Base-by-base conservation (phyloP, 2,797 vertebrate genomes). In the Centropyge bicolor region DNA sequence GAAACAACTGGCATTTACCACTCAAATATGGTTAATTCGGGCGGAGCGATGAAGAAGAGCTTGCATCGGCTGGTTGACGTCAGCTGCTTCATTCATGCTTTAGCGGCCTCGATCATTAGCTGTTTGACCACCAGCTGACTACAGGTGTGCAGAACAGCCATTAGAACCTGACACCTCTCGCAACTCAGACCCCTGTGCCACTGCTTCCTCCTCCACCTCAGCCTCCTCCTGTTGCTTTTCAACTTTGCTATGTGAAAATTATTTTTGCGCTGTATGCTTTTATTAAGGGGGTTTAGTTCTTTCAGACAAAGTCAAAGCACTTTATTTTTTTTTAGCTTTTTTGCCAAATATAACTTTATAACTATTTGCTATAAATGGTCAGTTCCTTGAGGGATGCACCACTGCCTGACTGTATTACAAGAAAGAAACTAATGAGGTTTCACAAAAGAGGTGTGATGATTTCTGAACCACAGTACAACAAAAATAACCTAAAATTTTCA, bases 361-460 rank as follows among this genome's bases (percentile, higher is more conserved):
- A 72, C 41, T 41, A 36, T 86, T 70, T 11, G 46, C 82, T 78
- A 81, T 84, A 80, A 87, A 88, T 88, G 77, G 65, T 78, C 45
- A 82, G 6, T 76, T 46, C 63, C 69, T 76, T 55, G 16, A 56
- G 65, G 64, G 70, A 74, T 76, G 35, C 60, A 36, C 65, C 36
- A 77, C 45, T 61, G 27, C 81, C 52, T 69, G 31, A 74, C 70
- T 61, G 22, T 52, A 63, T n/a, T 16, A 52, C 10, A 13, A 74
- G 27, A 46, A 63, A 70, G 17, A 51, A 64, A 60, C 27, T 40
- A 16, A 14, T 2, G 19, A 35, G 27, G 67, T 69, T 74, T 59
- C 22, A 49, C 22, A 10, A 70, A 54, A 12, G 19, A 80, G 13
- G 11, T 11, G 16, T 8, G n/a, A 54, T 16, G 60, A 45, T 65